Base-by-base conservation (phyloP, 64 coral and sea anemone species). In the Catalaphyllia jardinei region DNA sequence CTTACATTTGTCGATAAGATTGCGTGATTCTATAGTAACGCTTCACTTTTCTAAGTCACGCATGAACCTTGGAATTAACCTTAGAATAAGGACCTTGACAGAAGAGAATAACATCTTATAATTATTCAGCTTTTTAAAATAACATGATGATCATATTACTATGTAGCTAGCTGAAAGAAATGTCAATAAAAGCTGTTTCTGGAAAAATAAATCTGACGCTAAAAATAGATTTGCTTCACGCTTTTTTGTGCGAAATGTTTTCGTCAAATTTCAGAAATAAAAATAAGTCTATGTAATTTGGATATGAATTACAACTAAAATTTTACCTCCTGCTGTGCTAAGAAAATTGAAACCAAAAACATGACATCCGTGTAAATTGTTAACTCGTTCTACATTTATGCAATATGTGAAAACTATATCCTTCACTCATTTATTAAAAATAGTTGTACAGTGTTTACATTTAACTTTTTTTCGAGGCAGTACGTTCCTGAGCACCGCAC, bases 401-500 rank as follows among this genome's bases (percentile, higher is more conserved):
- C 16, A 18, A 20, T 57, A 11, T 63, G 52, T 81, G 55, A 81
- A 81, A 81, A 81, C 5, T 81, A 81, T 81, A 19, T 85, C 50
- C 50, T 24, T n/a, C 10, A 27, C 50, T 31, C 51, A 17, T 24
- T 12, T 69, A 71, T 52, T 71, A 85, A 85, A 84, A 85, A 85
- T 85, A 85, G 62, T 42, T 71, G 22, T 11, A 10, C 13, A 24
- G 19, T 35, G 71, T 51, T 52, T 24, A 39, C 14, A 38, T 64
- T 83, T 42, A 83, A 83, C 30, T 46, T 29, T 29, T 59, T 54
- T 78, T 29, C 18, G 38, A 27, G 67, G 61, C 31, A 5, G 25
- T 9, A 65, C 19, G 39, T 67, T 71, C 10, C 25, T 29, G 19
- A 69, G 29, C n/a, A 22, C 25, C 65, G n/a, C 22, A 10, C 10